A percentile compares a stretch with the other conserved stretches of the same genome.
These are phyloP conservation scores for Calameuta pallipes DNA, from an alignment of 2,888 invertebrate species.

Conservation along the genomic window DNA sequence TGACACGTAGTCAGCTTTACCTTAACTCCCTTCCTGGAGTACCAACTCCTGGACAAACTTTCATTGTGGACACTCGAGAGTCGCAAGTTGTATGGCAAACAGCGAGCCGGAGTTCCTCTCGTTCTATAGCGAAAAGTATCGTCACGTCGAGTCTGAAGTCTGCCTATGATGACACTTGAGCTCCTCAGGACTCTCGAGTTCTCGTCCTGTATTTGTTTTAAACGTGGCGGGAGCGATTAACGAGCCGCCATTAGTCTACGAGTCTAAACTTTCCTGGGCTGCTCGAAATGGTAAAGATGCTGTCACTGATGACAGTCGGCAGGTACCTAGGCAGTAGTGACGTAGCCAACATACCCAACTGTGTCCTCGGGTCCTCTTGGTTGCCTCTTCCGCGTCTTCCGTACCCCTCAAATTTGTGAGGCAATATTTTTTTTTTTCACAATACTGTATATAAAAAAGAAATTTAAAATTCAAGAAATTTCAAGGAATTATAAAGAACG, in stretches of 20 bases:
- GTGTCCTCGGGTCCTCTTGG: neutral
- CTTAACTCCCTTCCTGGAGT: neutral
- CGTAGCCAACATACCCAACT: neutral
- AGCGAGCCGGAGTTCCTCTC: neutral
- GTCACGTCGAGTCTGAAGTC: constrained; percentile 1
- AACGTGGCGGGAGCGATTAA: neutral
- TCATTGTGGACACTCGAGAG: constrained; percentile 5
- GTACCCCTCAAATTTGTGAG: constrained; percentile 10
- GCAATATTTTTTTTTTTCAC: neutral
- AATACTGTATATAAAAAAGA: neutral
- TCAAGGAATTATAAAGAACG: neutral
- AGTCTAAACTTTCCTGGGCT: neutral
- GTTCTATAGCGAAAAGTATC: constrained; percentile 5
- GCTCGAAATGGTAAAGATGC: neutral
- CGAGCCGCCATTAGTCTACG: neutral
- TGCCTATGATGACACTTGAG: neutral
- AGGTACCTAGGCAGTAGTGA: neutral
- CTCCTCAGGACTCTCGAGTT: neutral
- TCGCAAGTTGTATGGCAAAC: constrained; percentile 4
- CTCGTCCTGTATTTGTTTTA: neutral
- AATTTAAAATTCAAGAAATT: neutral
- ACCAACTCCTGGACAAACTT: constrained; percentile 4
- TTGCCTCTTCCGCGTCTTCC: neutral
- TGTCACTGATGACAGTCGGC: neutral
- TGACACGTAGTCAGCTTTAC: neutral